Percentiles rank a stretch among this genome's conserved stretches.
Evolutionary conservation across 2,797 vertebrate species (phyloP).

Genomic region (Malacoctenus gilli): DNA sequence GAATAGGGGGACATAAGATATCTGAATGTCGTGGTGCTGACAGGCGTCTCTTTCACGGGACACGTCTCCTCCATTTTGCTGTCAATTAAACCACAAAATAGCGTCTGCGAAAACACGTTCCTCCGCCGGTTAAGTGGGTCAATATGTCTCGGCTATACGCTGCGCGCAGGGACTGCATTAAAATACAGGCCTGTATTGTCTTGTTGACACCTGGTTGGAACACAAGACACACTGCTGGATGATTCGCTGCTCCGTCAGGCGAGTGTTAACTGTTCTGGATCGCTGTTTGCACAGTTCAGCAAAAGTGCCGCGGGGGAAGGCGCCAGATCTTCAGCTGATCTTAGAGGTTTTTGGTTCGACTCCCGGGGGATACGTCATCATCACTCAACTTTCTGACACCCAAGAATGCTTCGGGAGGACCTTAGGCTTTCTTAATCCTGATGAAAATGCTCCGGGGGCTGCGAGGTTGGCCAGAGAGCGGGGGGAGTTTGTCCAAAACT

Average conservation of each 20-base stretch:
- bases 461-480: neutral
- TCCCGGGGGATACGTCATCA: constrained; percentile 28
- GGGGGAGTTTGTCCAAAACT: no score
- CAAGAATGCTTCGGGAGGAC: constrained; percentile 7
- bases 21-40: constrained; percentile 38
- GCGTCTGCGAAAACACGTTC: constrained; percentile 29
- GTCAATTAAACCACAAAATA: constrained; percentile 39
- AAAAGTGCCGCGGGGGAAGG: constrained; percentile 31
- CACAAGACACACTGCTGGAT: constrained; percentile 38
- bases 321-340: constrained; percentile 57
- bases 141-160: constrained; percentile 59
- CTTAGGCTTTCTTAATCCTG: constrained; percentile 10
- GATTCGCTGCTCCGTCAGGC: constrained; percentile 23
- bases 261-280: constrained; percentile 33
- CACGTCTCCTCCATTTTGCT: constrained; percentile 35
- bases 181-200: constrained; percentile 57
- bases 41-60: constrained; percentile 15
- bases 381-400: constrained; percentile 27
- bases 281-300: constrained; percentile 46
- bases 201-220: constrained; percentile 58
- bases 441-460: constrained; percentile 35
- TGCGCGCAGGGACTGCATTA: constrained; percentile 19
- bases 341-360: constrained; percentile 40
- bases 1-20: neutral
- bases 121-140: constrained; percentile 60